Base-by-base conservation (phyloP, 2,888 invertebrate genomes). In the Stratiomys singularior region DNA sequence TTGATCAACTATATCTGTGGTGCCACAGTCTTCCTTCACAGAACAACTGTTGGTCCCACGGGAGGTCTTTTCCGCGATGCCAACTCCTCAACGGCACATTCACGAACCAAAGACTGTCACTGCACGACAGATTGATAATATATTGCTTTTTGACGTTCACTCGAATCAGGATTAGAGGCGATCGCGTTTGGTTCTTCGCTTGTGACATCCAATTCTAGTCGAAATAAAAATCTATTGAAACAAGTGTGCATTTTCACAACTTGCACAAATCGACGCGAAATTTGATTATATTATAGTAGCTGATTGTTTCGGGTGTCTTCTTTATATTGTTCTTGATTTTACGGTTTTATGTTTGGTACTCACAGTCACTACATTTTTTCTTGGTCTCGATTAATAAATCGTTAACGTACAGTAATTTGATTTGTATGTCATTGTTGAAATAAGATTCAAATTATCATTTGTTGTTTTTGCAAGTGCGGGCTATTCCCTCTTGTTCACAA, bases 1-100 rank as follows among this genome's bases (percentile, higher is more conserved):
- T 81, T 83, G 82, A 78, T 82, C 82, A 7, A 80, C 77, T 56
- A 82, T 78, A 81, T n/a, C n/a, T n/a, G n/a, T n/a, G n/a, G n/a
- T n/a, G n/a, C n/a, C n/a, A n/a, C n/a, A n/a, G n/a, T n/a, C n/a
- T n/a, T n/a, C n/a, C n/a, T n/a, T n/a, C n/a, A n/a, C n/a, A n/a
- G n/a, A n/a, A n/a, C n/a, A n/a, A n/a, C n/a, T n/a, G n/a, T n/a
- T n/a, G n/a, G n/a, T n/a, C n/a, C n/a, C n/a, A n/a, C n/a, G n/a
- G n/a, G n/a, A n/a, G n/a, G n/a, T n/a, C n/a, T n/a, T n/a, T n/a
- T n/a, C n/a, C n/a, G n/a, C n/a, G n/a, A n/a, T n/a, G n/a, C n/a
- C n/a, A n/a, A n/a, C n/a, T n/a, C n/a, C n/a, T n/a, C n/a, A n/a
- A n/a, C n/a, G n/a, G n/a, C n/a, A n/a, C n/a, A n/a, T n/a, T n/a